Evolutionary conservation across 1,140 invertebrate species (phyloP).

Genomic region (Lepidurus arcticus): DNA sequence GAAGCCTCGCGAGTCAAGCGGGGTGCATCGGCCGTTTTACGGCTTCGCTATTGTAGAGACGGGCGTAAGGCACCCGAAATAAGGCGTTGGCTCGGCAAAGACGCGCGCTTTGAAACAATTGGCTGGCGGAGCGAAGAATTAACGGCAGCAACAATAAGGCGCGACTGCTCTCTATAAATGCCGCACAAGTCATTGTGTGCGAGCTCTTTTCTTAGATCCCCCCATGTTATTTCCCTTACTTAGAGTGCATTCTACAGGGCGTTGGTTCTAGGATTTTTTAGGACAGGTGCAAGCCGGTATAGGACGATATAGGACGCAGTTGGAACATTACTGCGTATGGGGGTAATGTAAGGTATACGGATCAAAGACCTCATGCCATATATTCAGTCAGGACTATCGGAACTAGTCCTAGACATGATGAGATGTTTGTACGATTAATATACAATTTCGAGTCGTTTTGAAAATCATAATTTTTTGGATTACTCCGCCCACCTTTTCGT

Average conservation of each 20-base stretch:
- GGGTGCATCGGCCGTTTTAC: conserved; percentile 9
- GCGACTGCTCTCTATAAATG: not conserved
- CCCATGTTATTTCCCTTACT: not conserved
- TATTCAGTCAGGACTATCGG: not conserved
- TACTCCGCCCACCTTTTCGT: not conserved
- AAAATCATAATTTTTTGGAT: not conserved
- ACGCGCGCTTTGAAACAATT: conserved; percentile 18
- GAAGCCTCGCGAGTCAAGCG: not conserved
- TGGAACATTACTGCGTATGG: conserved; percentile 5
- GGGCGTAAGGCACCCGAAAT: conserved; percentile 13
- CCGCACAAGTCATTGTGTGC: conserved; percentile 12
- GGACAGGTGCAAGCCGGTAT: not conserved
- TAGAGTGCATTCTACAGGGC: not conserved
- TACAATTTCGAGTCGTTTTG: not conserved
- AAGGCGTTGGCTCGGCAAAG: conserved; percentile 17
- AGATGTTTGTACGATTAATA: not conserved
- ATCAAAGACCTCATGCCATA: not conserved
- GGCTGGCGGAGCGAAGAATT: conserved; percentile 10
- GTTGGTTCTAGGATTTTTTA: not conserved
- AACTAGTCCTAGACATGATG: not conserved
- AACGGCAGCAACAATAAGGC: conserved; percentile 18
- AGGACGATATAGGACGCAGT: not conserved
- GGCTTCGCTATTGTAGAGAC: conserved; percentile 9
- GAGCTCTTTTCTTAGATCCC: not conserved
- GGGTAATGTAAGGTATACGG: not conserved